Conservation (phyloP, 2,797 vertebrate species). For the Decapterus maruadsi region DNA sequence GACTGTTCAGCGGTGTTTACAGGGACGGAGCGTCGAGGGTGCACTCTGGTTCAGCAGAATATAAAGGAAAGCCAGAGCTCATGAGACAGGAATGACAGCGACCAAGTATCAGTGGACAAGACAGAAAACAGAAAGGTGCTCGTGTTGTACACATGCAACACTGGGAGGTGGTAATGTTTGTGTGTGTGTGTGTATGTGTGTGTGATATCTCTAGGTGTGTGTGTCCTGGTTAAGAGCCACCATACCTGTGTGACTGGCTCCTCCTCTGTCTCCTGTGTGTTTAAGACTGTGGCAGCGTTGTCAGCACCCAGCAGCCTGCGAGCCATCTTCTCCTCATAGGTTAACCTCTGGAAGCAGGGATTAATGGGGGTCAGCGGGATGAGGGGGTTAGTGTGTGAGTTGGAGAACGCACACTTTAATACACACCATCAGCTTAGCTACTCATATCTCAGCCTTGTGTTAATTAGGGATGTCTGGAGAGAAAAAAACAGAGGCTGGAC, state of each 20-base stretch:
- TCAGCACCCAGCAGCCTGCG: constrained; percentile 96
- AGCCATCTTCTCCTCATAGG: constrained; percentile 99
- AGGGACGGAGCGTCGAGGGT: constrained; percentile 22
- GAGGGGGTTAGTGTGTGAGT: constrained; percentile 82
- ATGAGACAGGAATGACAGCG: constrained; percentile 51
- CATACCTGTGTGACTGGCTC: constrained; percentile 90
- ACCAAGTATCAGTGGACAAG: constrained; percentile 23
- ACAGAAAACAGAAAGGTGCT: constrained; percentile 19
- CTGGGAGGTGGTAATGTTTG: constrained; percentile 11
- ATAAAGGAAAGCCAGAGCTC: constrained; percentile 50
- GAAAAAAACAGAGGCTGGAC: neutral
- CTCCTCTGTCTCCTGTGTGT: constrained; percentile 92
- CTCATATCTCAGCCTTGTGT: constrained; percentile 25
- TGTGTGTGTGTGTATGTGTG: neutral
- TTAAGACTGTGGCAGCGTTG: constrained; percentile 95
- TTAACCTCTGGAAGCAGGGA: constrained; percentile 91
- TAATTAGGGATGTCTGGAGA: constrained; percentile 31
- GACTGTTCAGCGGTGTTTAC: constrained; percentile 61
- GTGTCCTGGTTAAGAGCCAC: constrained; percentile 13
- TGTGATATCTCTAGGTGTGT: constrained; percentile 45
- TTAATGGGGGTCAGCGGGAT: constrained; percentile 72
- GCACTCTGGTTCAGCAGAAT: constrained; percentile 23
- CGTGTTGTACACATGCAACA: constrained; percentile 34
- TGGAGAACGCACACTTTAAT: constrained; percentile 53
- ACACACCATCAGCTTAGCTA: constrained; percentile 36